Conservation (phyloP, 2,797 vertebrate genomes). For the Odontamblyopus rebecca region DNA sequence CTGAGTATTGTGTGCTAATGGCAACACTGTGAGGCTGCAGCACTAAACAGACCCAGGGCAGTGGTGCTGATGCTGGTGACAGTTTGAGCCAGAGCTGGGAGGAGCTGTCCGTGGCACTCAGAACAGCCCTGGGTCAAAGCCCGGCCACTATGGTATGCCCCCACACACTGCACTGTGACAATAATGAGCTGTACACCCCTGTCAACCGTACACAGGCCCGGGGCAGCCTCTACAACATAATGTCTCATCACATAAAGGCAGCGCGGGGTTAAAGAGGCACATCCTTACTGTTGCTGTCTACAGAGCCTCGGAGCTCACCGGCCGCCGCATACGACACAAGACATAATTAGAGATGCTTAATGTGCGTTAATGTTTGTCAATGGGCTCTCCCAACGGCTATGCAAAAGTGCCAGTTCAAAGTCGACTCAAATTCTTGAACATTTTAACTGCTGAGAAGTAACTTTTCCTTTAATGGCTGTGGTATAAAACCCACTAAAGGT, state of each 20-base stretch:
- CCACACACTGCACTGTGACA: slow-evolving; percentile 63
- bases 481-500: slow-evolving; percentile 69
- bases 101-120: slow-evolving; percentile 72
- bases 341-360: slow-evolving; percentile 61
- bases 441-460: slow-evolving; percentile 60
- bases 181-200: slow-evolving; percentile 52
- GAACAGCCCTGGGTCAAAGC: slow-evolving; percentile 68
- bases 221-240: slow-evolving; percentile 51
- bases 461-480: slow-evolving; percentile 62
- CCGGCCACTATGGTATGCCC: slow-evolving; percentile 54
- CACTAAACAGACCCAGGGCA: slow-evolving; percentile 53
- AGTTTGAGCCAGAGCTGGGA: slow-evolving; percentile 50
- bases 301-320: slow-evolving; percentile 50
- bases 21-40: slow-evolving; percentile 30
- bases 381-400: slow-evolving; percentile 40
- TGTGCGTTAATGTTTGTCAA: slow-evolving; percentile 49
- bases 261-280: slow-evolving; percentile 57
- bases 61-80: slow-evolving; percentile 69
- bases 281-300: slow-evolving; percentile 69
- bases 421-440: slow-evolving; percentile 52
- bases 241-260: slow-evolving; percentile 53
- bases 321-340: slow-evolving; percentile 38
- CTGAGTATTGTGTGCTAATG: slow-evolving; percentile 24
- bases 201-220: slow-evolving; percentile 35
- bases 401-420: slow-evolving; percentile 35